These are phyloP conservation scores for Todiramphus chloris DNA, from an alignment of 2,113 vertebrate genomes.

Conservation along the genomic window DNA sequence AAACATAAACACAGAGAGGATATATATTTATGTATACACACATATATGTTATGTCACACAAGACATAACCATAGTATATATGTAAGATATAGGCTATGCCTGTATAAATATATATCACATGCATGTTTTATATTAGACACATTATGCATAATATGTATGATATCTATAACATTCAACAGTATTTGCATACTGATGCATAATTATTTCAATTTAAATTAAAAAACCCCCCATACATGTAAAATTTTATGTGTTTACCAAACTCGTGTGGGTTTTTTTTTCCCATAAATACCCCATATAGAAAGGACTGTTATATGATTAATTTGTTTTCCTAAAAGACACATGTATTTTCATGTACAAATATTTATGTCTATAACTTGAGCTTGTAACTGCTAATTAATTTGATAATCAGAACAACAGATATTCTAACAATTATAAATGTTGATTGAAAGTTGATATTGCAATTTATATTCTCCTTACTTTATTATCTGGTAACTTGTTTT, in stretches of 20 bases:
- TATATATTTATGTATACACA: not conserved
- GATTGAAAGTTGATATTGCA: not conserved
- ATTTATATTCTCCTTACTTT: not conserved
- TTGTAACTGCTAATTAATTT: not conserved
- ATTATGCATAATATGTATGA: not conserved
- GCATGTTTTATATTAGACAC: not conserved
- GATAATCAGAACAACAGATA: not conserved
- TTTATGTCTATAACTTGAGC: not conserved
- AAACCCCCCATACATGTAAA: not conserved
- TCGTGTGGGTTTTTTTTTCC: not conserved
- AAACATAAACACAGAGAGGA: not conserved
- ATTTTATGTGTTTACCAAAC: not conserved
- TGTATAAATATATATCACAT: not conserved
- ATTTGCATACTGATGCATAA: not conserved
- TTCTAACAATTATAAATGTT: not conserved
- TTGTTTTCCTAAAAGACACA: not conserved
- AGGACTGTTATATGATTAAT: not conserved
- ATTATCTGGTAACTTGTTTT: not conserved
- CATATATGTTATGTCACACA: not conserved
- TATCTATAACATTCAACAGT: not conserved
- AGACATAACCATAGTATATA: not conserved
- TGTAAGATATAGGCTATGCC: not conserved
- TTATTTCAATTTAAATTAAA: not conserved
- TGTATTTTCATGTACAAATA: not conserved
- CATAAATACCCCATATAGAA: not conserved